A percentile compares a stretch with the other conserved stretches of the same genome.
phyloP scores from a whole-genome alignment of 2,888 invertebrate species.

The Ganaspis brasiliensis region DNA sequence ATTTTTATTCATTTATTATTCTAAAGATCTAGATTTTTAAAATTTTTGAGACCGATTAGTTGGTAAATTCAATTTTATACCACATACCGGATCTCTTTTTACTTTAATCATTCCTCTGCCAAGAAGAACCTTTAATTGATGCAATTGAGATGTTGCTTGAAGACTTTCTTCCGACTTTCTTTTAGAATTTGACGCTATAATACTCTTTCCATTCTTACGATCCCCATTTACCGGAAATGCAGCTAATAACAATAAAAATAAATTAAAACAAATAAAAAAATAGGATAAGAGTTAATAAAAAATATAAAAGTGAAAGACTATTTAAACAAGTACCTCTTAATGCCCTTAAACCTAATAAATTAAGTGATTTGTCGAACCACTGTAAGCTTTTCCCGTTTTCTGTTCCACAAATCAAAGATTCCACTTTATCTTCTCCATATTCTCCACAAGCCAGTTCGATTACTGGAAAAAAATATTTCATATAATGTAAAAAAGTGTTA shows the following conservation, averaged over 20 bases:
- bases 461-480: constrained; percentile 83
- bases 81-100: constrained; percentile 86
- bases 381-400: constrained; percentile 86
- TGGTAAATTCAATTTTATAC: neutral
- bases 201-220: constrained; percentile 2
- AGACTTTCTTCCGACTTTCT: constrained; percentile 66
- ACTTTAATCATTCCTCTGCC: constrained; percentile 88
- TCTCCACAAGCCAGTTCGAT: constrained; percentile 97
- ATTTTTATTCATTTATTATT: too few species aligned
- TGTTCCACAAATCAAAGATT: constrained; percentile 84
- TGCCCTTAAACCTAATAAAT: constrained; percentile 83
- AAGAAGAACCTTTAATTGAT: constrained; percentile 88
- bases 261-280: neutral
- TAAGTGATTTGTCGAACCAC: constrained; percentile 86
- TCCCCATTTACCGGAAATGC: constrained; percentile 56
- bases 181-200: neutral
- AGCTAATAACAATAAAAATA: constrained; percentile 62
- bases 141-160: constrained; percentile 87
- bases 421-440: constrained; percentile 90
- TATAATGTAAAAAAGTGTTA: neutral
- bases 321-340: constrained; percentile 80
- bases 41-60: neutral
- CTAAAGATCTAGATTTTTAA: neutral
- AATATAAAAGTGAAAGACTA: neutral
- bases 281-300: neutral